These are phyloP conservation scores for Papilio helenus DNA, from an alignment of 1,140 invertebrate genomes.

Conservation along the genomic window DNA sequence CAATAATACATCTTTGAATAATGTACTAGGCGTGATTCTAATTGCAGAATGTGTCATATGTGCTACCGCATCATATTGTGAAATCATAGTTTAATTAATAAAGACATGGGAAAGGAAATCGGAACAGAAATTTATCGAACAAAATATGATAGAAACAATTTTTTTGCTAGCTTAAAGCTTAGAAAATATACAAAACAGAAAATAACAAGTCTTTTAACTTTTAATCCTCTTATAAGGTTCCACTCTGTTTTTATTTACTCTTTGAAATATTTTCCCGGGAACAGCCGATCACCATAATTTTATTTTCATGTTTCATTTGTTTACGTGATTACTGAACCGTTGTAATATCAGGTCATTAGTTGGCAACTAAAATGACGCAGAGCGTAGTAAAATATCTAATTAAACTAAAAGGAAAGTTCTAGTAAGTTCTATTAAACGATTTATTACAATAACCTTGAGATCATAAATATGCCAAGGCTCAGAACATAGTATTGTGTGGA, in stretches of 20 bases:
- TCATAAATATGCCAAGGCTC: constrained; percentile 15
- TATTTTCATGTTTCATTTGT: neutral
- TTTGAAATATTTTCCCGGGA: neutral
- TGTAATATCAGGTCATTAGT: too few species aligned
- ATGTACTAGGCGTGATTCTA: neutral
- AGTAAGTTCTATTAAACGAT: neutral
- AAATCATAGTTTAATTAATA: neutral
- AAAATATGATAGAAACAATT: neutral
- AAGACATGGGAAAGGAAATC: neutral
- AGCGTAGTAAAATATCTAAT: too few species aligned
- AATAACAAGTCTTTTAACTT: neutral
- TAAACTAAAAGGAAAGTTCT: too few species aligned
- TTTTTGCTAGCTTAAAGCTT: neutral
- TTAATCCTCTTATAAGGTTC: constrained; percentile 2
- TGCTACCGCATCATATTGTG: neutral
- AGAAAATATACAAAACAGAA: neutral
- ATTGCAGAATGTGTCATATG: too few species aligned
- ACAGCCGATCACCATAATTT: neutral
- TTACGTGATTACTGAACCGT: neutral
- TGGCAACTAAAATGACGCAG: too few species aligned
- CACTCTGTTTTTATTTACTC: neutral
- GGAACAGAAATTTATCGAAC: too few species aligned
- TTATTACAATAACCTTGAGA: neutral
- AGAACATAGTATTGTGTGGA: neutral
- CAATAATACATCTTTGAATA: neutral